Conservation (phyloP, 2,797 vertebrate species). For the Lacerta bilineata region DNA sequence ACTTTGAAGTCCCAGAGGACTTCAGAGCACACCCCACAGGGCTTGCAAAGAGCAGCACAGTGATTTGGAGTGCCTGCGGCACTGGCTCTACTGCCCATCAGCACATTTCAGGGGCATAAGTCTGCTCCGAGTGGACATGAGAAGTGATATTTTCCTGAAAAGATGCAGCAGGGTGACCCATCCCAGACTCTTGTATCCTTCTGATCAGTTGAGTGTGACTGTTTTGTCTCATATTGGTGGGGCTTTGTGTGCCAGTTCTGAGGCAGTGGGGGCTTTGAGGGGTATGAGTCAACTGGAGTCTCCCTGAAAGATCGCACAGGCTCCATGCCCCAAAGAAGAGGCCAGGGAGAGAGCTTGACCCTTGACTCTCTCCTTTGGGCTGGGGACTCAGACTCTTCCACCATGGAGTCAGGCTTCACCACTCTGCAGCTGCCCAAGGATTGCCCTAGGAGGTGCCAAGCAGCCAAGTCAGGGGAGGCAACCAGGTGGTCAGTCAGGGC, state of each 20-base stretch:
- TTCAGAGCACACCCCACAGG: too few species aligned
- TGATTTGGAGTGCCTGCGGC: too few species aligned
- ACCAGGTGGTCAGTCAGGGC: neutral
- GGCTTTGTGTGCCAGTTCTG: neutral
- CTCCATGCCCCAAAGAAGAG: neutral
- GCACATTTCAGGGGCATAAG: neutral
- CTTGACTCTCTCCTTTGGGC: neutral
- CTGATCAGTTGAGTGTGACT: neutral
- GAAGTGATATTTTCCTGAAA: neutral
- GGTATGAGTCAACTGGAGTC: neutral
- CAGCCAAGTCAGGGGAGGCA: neutral
- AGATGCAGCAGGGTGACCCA: neutral
- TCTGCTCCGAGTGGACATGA: neutral
- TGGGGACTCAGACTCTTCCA: neutral
- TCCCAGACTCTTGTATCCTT: neutral
- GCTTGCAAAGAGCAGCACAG: too few species aligned
- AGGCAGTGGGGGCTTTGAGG: neutral
- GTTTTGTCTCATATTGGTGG: neutral
- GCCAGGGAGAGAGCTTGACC: neutral
- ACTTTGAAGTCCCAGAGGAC: too few species aligned
- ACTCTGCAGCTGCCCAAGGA: neutral
- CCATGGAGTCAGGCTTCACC: neutral
- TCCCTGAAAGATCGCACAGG: neutral
- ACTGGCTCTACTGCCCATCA: too few species aligned
- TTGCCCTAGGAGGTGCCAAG: neutral